Conservation (phyloP, 2,888 invertebrate genomes). For the Coremacera marginata region DNA sequence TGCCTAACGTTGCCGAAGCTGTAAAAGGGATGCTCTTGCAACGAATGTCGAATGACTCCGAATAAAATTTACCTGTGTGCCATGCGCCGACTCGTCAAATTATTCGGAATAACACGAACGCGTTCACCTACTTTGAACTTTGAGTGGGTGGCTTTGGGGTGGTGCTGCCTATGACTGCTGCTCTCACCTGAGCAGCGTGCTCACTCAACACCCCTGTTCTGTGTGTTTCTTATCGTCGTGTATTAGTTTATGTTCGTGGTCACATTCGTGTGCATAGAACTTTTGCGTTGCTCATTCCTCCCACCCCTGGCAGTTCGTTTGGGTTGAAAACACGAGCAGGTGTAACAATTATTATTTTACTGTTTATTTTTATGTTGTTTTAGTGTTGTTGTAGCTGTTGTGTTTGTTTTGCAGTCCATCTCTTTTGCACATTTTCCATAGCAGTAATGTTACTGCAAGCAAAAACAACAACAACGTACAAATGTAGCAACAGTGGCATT, state of each 20-base stretch:
- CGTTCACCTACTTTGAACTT: slow-evolving; percentile 15
- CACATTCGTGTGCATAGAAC: slow-evolving; percentile 33
- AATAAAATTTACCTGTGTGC: slow-evolving; percentile 1
- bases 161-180: neutral
- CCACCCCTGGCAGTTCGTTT: neutral
- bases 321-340: slow-evolving; percentile 58
- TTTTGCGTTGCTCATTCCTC: neutral
- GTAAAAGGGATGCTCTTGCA: neutral
- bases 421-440: slow-evolving; percentile 1
- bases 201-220: neutral
- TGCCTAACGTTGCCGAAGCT: neutral
- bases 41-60: slow-evolving; percentile 13
- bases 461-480: slow-evolving; percentile 27
- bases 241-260: slow-evolving; percentile 14
- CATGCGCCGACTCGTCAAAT: slow-evolving; percentile 30
- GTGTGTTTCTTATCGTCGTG: neutral
- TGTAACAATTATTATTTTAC: slow-evolving; percentile 66
- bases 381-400: slow-evolving; percentile 47
- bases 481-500: too few relatives aligned
- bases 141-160: neutral
- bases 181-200: slow-evolving; percentile 11
- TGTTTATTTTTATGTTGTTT: slow-evolving; percentile 57
- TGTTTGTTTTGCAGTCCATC: slow-evolving; percentile 10
- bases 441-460: slow-evolving; percentile 29
- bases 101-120: slow-evolving; percentile 49